These are phyloP conservation scores for Bimastos eiseni DNA, from an alignment of 2,888 invertebrate species.

Conservation along the genomic window DNA sequence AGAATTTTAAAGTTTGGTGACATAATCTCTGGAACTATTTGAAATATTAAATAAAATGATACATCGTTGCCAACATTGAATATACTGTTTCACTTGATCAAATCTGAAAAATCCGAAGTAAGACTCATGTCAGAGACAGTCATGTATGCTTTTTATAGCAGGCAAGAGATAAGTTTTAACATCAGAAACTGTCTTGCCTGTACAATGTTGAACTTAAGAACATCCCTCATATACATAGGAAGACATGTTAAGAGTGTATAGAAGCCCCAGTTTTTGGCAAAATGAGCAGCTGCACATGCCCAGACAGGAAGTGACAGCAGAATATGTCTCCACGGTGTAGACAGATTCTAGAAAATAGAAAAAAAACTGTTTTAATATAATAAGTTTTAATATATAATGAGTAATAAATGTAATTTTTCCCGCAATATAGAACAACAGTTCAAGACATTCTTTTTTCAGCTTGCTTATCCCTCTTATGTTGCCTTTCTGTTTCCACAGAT, in stretches of 20 bases:
- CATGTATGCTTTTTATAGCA: not conserved
- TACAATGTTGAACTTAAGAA: conserved; percentile 57
- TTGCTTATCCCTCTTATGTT: not conserved
- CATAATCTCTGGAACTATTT: too few species aligned
- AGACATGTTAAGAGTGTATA: conserved; percentile 63
- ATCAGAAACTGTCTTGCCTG: conserved; percentile 31
- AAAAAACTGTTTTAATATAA: too few species aligned
- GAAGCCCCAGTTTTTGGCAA: conserved; percentile 63
- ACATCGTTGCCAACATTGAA: not conserved
- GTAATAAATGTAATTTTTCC: not conserved
- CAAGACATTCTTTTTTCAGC: not conserved
- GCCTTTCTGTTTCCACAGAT: not conserved
- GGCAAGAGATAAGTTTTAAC: not conserved
- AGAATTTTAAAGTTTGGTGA: too few species aligned
- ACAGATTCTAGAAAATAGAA: conserved; percentile 26
- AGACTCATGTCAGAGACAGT: not conserved
- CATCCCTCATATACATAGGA: conserved; percentile 62
- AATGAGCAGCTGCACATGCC: conserved; percentile 61
- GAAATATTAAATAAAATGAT: too few species aligned
- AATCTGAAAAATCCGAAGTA: not conserved
- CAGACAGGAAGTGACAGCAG: conserved; percentile 56
- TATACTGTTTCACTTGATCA: not conserved
- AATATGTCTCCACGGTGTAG: conserved; percentile 56
- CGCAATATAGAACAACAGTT: not conserved
- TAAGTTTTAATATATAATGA: not conserved